Base-by-base conservation (phyloP, 1,140 invertebrate species). In the Drosophila kohkoa region DNA sequence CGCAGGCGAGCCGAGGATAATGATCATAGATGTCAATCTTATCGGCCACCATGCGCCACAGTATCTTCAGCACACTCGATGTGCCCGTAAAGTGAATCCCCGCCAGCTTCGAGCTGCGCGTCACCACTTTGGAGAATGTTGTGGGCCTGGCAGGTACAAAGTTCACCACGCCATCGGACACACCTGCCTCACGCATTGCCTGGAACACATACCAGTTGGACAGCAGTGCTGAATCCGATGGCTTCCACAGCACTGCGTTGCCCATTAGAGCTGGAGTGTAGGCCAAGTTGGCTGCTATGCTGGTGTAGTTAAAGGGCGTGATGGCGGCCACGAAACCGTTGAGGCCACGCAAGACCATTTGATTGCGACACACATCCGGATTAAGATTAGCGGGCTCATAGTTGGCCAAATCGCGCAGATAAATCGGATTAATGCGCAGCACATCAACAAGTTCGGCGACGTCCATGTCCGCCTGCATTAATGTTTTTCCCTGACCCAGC, bases 261-360 rank as follows among this genome's bases (percentile, higher is more conserved):
- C 99, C 99, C 97, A 99, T 99, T 8, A 99, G 93, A 20, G 99
- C 98, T 1, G 99, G 99, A 1, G 98, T 98, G 79, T 98, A 97
- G 0, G 97, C 96, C 51, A 99, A 93, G 93, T 99, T 99, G 35
- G 98, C 99, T 55, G 98, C 99, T 86, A 99, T 99, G 2, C 99
- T 98, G 28, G 99, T 99, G 88, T 99, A 99, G 93, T 99, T 99
- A 92, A 99, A 99, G 0, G 99, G 99, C 71, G 98, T 98, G 3
- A 99, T 95, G 0, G 99, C 98, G 5, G 99, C 99, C 77, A 99
- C 96, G 93, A 99, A 99, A 5, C 99, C 99, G 93, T 99, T 98
- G 73, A 99, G 94, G 4, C 98, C 98, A 71, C 98, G 94, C 91
- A 98, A 97, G 45, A 97, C 93, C 92, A 98, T 95, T 1, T 95